These are phyloP conservation scores for Delphinus delphis DNA, from an alignment of 2,113 vertebrate genomes.

Conservation along the genomic window DNA sequence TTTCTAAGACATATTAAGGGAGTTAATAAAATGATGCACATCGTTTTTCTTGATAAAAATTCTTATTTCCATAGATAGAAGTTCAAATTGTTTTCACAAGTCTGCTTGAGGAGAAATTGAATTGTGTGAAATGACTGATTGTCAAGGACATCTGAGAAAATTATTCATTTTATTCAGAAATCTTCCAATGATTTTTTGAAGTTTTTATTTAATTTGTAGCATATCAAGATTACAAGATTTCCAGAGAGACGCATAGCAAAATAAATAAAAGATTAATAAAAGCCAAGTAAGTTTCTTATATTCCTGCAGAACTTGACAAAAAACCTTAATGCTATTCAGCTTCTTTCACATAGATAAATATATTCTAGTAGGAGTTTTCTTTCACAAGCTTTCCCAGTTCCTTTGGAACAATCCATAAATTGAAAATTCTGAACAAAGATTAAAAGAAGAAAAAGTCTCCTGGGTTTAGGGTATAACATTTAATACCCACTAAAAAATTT, in stretches of 20 bases:
- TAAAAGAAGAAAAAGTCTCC: not conserved
- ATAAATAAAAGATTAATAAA: slow-evolving; percentile 83
- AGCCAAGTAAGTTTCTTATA: slow-evolving; percentile 64
- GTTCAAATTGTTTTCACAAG: slow-evolving; percentile 79
- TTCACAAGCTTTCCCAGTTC: slow-evolving; percentile 44
- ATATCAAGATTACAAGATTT: slow-evolving; percentile 76
- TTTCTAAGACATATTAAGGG: slow-evolving; percentile 57
- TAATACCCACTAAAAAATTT: not conserved
- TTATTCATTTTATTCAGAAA: slow-evolving; percentile 80
- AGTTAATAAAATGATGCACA: slow-evolving; percentile 68
- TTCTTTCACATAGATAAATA: slow-evolving; percentile 58
- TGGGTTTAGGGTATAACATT: not conserved
- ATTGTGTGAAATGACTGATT: slow-evolving; percentile 78
- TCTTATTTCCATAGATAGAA: slow-evolving; percentile 74
- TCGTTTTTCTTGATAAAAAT: slow-evolving; percentile 65
- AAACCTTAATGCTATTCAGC: slow-evolving; percentile 59
- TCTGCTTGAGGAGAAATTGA: slow-evolving; percentile 77
- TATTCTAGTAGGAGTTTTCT: not conserved
- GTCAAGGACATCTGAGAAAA: slow-evolving; percentile 78
- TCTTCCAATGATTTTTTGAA: slow-evolving; percentile 77
- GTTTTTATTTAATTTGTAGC: slow-evolving; percentile 82
- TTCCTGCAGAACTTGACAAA: slow-evolving; percentile 71
- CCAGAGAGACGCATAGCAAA: slow-evolving; percentile 73
- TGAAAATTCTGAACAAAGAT: slow-evolving; percentile 12
- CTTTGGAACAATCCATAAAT: not conserved